Evolutionary conservation across 2,888 invertebrate species (phyloP), one percentile per base, ranked within the genome.

Genomic region (Hydropsyche betteni): DNA sequence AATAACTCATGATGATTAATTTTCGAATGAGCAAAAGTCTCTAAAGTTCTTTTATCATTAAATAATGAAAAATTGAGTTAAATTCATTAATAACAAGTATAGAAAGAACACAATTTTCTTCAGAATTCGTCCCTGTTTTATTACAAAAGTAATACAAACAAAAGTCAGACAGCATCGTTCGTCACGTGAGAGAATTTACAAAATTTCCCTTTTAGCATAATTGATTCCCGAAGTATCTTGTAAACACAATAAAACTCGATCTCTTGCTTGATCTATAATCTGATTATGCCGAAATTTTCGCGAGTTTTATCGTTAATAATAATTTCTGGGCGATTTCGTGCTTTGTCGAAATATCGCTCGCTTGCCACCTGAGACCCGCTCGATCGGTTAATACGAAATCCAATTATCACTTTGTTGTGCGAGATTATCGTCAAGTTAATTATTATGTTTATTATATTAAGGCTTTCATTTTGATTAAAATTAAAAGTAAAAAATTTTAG

Each of bases 381-480:
- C 58, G 24, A 24, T 24, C 58, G 8, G 16, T 58, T 58, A 58
- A 58, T 58, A 64, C n/a, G n/a, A 36, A 64, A 64, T 64, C 8
- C 64, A 36, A 64, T 58, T 36, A 64, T 64, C 34, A 44, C 44
- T 44, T 44, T 44, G 44, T 44, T 44, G 10, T 1, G 64, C 3
- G 4, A 58, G 34, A 64, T 64, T 36, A 64, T 64, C 64, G 8
- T 36, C 10, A n/a, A n/a, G 64, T 12, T 64, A 36, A 64, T 64
- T 64, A 64, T 64, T 64, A 36, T 64, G 12, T 64, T 34, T 64
- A 64, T 64, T 36, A 64, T 36, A 64, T 64, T 34, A 34, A 64
- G 34, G 36, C n/a, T 64, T 64, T 64, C 36, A n/a, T 10, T 8
- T 2, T 44, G 10, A 8, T 44, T 44, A 8, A 8, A 44, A 8